These are phyloP conservation scores for Montipora cactus DNA, from an alignment of 64 coral and sea anemone species.

Conservation along the genomic window DNA sequence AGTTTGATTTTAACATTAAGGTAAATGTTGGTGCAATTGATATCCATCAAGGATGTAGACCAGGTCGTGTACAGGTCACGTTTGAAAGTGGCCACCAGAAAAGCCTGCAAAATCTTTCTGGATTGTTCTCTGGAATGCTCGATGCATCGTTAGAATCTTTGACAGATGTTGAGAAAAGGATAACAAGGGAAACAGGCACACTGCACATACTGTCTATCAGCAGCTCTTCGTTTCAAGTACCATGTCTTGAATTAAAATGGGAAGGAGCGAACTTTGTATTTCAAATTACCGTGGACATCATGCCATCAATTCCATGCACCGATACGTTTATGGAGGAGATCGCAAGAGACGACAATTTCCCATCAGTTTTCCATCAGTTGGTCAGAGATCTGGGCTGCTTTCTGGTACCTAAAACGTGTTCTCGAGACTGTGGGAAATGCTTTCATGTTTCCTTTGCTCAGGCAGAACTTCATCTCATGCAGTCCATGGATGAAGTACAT, in stretches of 20 bases:
- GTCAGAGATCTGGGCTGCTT: background rate
- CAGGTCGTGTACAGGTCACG: constrained; percentile 3
- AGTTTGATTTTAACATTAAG: constrained; percentile 26
- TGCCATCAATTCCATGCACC: constrained; percentile 23
- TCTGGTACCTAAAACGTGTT: constrained; percentile 17
- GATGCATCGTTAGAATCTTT: background rate
- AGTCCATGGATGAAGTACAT: constrained; percentile 13
- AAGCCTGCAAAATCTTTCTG: background rate
- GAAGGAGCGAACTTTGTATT: background rate
- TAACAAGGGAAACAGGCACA: background rate
- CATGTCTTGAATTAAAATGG: constrained; percentile 6
- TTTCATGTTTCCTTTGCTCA: constrained; percentile 23
- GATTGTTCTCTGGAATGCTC: background rate
- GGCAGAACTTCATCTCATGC: constrained; percentile 8
- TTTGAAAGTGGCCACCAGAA: background rate
- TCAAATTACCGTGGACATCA: background rate
- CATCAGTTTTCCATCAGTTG: constrained; percentile 5
- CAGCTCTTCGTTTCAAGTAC: background rate
- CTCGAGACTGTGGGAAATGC: background rate
- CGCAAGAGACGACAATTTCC: background rate
- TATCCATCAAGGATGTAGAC: background rate
- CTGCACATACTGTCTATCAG: background rate
- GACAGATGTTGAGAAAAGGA: background rate
- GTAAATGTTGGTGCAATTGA: background rate
- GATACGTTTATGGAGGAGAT: background rate